Base-by-base conservation (phyloP, 2,888 invertebrate species). In the Eurytoma californica region DNA sequence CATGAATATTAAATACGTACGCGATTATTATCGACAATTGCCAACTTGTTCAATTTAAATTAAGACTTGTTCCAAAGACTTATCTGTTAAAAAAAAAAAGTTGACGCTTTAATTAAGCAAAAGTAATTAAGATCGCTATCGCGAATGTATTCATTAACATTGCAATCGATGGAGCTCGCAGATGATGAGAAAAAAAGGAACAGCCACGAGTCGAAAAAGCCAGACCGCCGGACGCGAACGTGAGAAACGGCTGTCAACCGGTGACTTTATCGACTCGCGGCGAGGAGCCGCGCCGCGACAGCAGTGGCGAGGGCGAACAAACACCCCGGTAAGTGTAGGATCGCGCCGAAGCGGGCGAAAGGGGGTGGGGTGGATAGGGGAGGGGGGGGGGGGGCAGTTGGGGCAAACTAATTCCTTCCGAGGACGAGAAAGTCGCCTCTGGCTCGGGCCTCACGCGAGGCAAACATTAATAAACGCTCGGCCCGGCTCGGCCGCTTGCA, bases 401-500 rank as follows among this genome's bases (percentile, higher is more conserved):
- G 30, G 18, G 58, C 16, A 65, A 72, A 80, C 67, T 72, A 80
- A 68, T 80, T 80, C 67, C 61, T 80, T 68, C 67, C 58, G 73
- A 77, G 77, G 66, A 77, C 57, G 69, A 69, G 66, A 80, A 70
- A 80, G 80, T 80, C 72, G 70, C 69, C 65, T n/a, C 13, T 12
- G 24, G 12, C 65, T n/a, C 47, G 30, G 66, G 51, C 74, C 30
- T 80, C 77, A 80, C 73, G 80, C 80, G 66, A 80, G 69, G 70
- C 53, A 61, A 80, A 80, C 80, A 80, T 80, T 80, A 80, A 80
- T 80, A 80, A 80, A 74, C 61, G 72, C 66, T 72, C 68, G 53
- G 39, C 39, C 39, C 39, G 39, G 7, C 39, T 39, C 39, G 39
- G 39, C 39, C n/a, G 49, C 18, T 28, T 18, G 13, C 68, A n/a